Percentiles rank a stretch among this genome's conserved stretches.
These are phyloP conservation scores for Mastigias papua DNA, from an alignment of 30 jellyfish, hydroid and myxozoan species.

Conservation along the genomic window DNA sequence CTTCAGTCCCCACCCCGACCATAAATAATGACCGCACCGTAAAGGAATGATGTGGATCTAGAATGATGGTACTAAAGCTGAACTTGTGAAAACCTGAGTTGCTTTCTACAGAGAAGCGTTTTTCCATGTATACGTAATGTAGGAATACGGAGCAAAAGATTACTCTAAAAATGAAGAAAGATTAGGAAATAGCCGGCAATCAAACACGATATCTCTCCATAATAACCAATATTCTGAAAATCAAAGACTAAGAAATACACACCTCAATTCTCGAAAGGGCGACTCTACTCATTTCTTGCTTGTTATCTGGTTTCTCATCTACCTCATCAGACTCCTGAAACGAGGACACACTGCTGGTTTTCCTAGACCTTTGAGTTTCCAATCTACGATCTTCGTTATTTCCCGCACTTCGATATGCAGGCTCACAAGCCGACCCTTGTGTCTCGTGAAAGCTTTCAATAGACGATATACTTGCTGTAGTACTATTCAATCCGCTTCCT, in stretches of 20 bases:
- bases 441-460: conserved; percentile 36
- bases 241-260: not conserved
- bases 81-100: too few relatives aligned
- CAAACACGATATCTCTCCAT: not conserved
- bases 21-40: too few relatives aligned
- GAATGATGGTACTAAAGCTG: too few relatives aligned
- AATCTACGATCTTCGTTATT: not conserved
- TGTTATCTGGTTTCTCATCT: conserved; percentile 26
- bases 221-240: too few relatives aligned
- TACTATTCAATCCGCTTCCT: conserved; percentile 23
- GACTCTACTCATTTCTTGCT: conserved; percentile 44
- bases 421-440: not conserved
- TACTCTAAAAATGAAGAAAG: too few relatives aligned
- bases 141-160: too few relatives aligned
- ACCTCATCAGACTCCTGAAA: conserved; percentile 47
- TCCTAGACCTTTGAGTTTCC: conserved; percentile 22
- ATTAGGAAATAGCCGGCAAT: too few relatives aligned
- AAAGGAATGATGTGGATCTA: too few relatives aligned
- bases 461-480: conserved; percentile 50
- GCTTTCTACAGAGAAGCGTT: too few relatives aligned
- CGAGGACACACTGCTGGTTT: conserved; percentile 38
- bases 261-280: conserved; percentile 68
- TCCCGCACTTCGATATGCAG: conserved; percentile 7
- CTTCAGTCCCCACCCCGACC: too few relatives aligned
- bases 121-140: too few relatives aligned